These are phyloP conservation scores for Vanessa cardui DNA, from an alignment of 2,888 invertebrate genomes.

Conservation along the genomic window DNA sequence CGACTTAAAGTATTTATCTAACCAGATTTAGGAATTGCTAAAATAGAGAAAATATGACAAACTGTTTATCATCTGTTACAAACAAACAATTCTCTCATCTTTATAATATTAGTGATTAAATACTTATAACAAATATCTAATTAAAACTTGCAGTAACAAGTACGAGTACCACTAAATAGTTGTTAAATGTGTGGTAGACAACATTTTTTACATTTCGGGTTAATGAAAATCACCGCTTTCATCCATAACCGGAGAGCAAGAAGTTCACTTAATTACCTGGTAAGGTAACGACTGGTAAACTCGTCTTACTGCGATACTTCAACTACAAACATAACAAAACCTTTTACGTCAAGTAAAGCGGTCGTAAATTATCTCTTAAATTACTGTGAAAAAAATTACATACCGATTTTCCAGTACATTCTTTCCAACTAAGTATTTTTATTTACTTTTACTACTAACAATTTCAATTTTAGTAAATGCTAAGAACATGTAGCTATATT, in stretches of 20 bases:
- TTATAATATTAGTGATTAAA: too few relatives aligned
- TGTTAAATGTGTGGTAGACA: constrained; percentile 37
- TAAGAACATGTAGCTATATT: too few relatives aligned
- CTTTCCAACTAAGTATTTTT: too few relatives aligned
- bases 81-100: too few relatives aligned
- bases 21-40: too few relatives aligned
- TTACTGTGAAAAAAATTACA: neutral
- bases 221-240: constrained; percentile 71
- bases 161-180: constrained; percentile 13
- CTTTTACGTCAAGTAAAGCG: constrained; percentile 11
- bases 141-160: constrained; percentile 7
- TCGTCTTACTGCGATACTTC: constrained; percentile 30
- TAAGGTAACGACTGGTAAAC: constrained; percentile 49
- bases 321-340: constrained; percentile 9
- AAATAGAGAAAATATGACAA: too few relatives aligned
- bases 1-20: too few relatives aligned
- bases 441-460: too few relatives aligned
- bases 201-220: constrained; percentile 76
- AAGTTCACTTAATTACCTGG: constrained; percentile 63
- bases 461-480: too few relatives aligned
- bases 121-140: neutral
- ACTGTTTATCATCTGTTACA: too few relatives aligned
- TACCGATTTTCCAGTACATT: too few relatives aligned
- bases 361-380: constrained; percentile 7
- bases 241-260: constrained; percentile 58